Base-by-base conservation (phyloP, 2,797 vertebrate genomes). In the Peromyscus attwateri region DNA sequence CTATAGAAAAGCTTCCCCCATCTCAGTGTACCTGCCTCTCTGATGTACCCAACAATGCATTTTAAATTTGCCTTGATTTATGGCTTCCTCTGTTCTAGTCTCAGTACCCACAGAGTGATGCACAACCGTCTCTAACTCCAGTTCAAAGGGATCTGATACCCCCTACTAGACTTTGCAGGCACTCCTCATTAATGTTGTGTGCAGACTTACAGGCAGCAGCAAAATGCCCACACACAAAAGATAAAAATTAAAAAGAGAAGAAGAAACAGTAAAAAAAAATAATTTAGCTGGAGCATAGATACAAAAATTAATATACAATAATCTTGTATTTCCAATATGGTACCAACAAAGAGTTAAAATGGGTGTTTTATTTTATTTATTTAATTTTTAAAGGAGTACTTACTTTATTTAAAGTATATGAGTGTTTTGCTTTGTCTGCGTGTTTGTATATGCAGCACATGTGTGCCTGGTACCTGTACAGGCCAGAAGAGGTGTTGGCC, bases 331-430 rank as follows among this genome's bases (percentile, higher is more conserved):
- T 87, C 10, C 23, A 79, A 49, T 87, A 37, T 10, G 77, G 2
- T n/a, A 90, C 34, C 23, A 91, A 75, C 34, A 55, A 89, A 76
- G 29, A 52, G 0, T 93, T 88, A 27, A 71, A 92, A n/a, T 95
- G 31, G 52, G 46, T 31, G 46, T 79, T 49, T 79, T 77, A 49
- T 79, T 55, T 55, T 55, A 55, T 3, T 79, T 52, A 52, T 34
- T 79, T 77, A 10, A 49, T 60, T 52, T 79, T 77, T 49, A 31
- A 77, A 46, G 14, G 8, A 31, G 6, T 49, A 5, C 14, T 52
- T 14, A 52, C 52, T 1, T 46, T 75, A 43, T 43, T 75, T 46
- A 76, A 76, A 46, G 43, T 46, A 16, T 46, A 46, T 76, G 43
- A 46, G 14, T 49, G 6, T 49, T 77, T 77, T 77, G 27, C 27